Conservation (phyloP, 2,797 vertebrate species). For the Petrocephalus schoutedeni region DNA sequence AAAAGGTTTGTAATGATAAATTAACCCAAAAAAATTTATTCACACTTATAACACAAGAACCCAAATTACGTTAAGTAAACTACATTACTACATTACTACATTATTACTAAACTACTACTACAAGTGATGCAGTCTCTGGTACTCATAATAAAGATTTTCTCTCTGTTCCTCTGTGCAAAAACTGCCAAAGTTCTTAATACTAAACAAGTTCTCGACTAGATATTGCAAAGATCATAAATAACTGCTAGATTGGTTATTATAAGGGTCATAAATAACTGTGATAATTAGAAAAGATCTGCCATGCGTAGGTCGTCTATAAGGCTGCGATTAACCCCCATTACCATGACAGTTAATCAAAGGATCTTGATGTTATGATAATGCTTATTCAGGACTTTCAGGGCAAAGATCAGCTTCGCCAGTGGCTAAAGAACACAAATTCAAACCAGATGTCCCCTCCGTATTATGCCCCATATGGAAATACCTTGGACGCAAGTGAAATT, state of each 20-base stretch:
- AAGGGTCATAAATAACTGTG: slow-evolving; percentile 13
- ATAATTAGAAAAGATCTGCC: not conserved
- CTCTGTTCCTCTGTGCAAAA: not conserved
- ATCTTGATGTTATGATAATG: slow-evolving; percentile 23
- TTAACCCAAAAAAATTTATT: not conserved
- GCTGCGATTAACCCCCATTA: slow-evolving; percentile 14
- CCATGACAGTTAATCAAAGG: slow-evolving; percentile 5
- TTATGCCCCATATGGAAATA: slow-evolving; percentile 26
- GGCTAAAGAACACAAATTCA: slow-evolving; percentile 21
- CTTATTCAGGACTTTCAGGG: slow-evolving; percentile 16
- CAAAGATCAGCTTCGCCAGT: slow-evolving; percentile 8
- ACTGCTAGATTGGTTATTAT: slow-evolving; percentile 8
- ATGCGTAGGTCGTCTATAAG: not conserved
- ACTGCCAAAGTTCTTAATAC: not conserved
- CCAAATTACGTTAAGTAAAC: not conserved
- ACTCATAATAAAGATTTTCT: not conserved
- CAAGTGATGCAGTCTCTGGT: not conserved
- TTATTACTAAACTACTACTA: too few species aligned
- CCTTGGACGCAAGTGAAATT: slow-evolving; percentile 21
- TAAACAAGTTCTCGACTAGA: not conserved
- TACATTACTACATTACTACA: not conserved
- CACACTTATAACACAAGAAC: not conserved
- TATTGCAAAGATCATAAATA: not conserved
- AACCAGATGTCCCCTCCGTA: slow-evolving; percentile 11
- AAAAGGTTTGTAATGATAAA: not conserved